These are phyloP conservation scores for Gymnarchus niloticus DNA, from an alignment of 2,113 vertebrate genomes.

Conservation along the genomic window DNA sequence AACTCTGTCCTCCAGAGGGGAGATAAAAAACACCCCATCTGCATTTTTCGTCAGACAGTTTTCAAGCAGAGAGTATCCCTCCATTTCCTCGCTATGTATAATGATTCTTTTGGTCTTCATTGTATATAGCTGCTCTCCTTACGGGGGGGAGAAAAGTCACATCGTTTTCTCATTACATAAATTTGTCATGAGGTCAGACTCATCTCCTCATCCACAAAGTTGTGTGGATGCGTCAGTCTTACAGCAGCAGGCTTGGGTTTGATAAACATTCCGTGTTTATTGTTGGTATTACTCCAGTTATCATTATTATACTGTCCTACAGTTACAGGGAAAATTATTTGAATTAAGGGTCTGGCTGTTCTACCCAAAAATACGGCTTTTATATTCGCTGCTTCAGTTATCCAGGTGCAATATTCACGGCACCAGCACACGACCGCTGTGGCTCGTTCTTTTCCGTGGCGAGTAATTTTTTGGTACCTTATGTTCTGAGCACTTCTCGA, in stretches of 20 bases:
- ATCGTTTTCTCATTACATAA: neutral
- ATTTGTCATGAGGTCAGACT: neutral
- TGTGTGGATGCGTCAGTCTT: neutral
- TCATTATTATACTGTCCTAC: neutral
- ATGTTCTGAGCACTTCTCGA: neutral
- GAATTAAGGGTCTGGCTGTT: neutral
- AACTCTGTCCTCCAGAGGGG: neutral
- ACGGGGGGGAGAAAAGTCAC: neutral
- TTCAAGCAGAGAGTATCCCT: neutral
- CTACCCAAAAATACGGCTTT: neutral
- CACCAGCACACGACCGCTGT: neutral
- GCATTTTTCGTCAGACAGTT: neutral
- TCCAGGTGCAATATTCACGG: neutral
- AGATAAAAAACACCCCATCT: neutral
- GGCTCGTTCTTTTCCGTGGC: no score
- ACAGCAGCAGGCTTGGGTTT: neutral
- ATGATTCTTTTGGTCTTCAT: neutral
- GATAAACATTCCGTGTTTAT: neutral
- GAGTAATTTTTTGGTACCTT: neutral
- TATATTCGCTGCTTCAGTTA: neutral
- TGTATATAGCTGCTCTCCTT: neutral
- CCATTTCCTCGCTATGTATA: neutral
- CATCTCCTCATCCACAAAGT: neutral
- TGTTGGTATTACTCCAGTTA: neutral
- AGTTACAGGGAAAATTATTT: neutral